Percentiles rank a stretch among this genome's conserved stretches.
Conservation (phyloP, 23 tunicate genomes). For the Styela plicata region DNA sequence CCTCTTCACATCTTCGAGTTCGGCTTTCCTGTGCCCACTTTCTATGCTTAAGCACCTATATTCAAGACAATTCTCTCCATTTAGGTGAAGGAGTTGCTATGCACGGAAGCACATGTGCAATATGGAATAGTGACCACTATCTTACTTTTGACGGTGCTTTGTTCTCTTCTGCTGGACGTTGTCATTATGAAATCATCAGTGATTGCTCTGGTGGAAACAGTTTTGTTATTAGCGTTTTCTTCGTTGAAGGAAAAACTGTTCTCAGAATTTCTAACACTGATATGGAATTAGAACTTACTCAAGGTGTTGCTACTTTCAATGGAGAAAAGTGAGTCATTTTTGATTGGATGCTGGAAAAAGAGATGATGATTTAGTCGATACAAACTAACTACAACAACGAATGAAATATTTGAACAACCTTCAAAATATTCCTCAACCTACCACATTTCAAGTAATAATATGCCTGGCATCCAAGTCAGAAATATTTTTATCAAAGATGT, state of each 20-base stretch:
- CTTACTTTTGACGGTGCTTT: slow-evolving; percentile 79
- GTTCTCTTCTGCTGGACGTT: slow-evolving; percentile 53
- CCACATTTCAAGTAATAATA: no score
- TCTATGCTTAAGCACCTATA: no score
- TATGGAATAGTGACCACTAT: slow-evolving; percentile 65
- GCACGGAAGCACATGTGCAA: slow-evolving; percentile 44
- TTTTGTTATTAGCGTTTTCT: slow-evolving; percentile 44
- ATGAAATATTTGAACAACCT: no score
- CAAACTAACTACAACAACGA: no score
- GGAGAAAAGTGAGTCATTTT: slow-evolving; percentile 46
- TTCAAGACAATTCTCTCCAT: neutral
- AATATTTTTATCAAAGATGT: no score
- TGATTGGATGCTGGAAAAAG: no score
- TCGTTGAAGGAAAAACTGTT: slow-evolving; percentile 26
- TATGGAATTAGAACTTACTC: slow-evolving; percentile 20
- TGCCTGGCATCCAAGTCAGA: no score
- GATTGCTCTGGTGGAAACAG: slow-evolving; percentile 49
- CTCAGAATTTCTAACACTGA: slow-evolving; percentile 28
- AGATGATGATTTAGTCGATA: no score
- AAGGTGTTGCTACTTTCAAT: slow-evolving; percentile 48
- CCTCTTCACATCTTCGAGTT: no score
- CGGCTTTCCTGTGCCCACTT: no score
- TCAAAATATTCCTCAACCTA: no score
- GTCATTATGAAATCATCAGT: slow-evolving; percentile 55
- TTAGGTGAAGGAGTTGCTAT: neutral